Evolutionary conservation across 2,113 vertebrate genomes (phyloP).

Genomic region (Brachyistius frenatus): DNA sequence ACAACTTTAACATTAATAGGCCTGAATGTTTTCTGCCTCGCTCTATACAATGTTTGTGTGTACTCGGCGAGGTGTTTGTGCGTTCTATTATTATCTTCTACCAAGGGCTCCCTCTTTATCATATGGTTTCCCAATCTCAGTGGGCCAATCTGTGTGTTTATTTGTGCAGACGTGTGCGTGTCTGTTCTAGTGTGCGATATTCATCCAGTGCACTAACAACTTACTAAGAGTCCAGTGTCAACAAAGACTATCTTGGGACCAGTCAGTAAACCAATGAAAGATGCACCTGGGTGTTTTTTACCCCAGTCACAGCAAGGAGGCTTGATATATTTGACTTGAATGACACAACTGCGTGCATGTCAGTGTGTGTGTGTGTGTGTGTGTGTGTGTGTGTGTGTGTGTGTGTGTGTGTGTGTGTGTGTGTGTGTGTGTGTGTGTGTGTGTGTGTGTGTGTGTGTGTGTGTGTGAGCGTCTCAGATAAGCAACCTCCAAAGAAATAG

Average conservation of each 20-base stretch:
- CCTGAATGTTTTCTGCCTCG: constrained; percentile 35
- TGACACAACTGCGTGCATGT: constrained; percentile 18
- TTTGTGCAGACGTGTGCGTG: constrained; percentile 19
- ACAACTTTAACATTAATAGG: constrained; percentile 43
- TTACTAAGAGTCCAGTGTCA: constrained; percentile 51
- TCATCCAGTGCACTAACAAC: constrained; percentile 33
- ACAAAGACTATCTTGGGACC: constrained; percentile 45
- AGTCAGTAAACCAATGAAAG: constrained; percentile 30
- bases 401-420: no score
- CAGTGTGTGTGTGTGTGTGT: constrained; percentile 5
- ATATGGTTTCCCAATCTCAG: constrained; percentile 37
- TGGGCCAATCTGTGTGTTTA: constrained; percentile 33
- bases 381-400: not conserved
- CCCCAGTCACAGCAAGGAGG: constrained; percentile 17
- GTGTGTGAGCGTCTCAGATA: not conserved
- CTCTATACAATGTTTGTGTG: constrained; percentile 22
- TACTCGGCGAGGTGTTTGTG: not conserved
- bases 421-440: constrained; percentile 1
- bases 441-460: constrained; percentile 2
- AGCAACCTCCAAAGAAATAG: constrained; percentile 15
- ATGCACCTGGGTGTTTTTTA: constrained; percentile 29
- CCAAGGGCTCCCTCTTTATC: constrained; percentile 1
- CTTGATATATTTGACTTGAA: constrained; percentile 46
- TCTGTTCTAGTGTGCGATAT: constrained; percentile 17
- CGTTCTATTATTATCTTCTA: constrained; percentile 38